A percentile compares a stretch with the other conserved stretches of the same genome.
Evolutionary conservation across 2,113 vertebrate genomes (phyloP).

Genomic region (Hippocampus abdominalis): DNA sequence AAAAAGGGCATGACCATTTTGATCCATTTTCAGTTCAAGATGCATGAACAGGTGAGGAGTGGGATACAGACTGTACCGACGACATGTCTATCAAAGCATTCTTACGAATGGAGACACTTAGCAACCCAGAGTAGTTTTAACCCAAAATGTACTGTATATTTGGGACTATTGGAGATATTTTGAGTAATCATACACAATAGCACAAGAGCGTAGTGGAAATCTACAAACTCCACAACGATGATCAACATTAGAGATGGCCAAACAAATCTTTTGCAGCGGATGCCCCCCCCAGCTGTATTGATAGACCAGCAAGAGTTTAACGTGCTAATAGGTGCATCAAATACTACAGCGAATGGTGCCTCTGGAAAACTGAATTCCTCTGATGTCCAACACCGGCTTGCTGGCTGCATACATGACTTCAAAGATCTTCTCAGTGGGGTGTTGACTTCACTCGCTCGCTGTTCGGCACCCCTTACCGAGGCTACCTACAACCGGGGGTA

Average conservation of each 20-base stretch:
- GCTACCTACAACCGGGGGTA: slow-evolving; percentile 9
- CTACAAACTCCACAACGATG: not conserved
- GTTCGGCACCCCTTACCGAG: slow-evolving; percentile 10
- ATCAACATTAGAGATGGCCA: not conserved
- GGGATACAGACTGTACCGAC: not conserved
- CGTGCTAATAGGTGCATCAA: slow-evolving; percentile 17
- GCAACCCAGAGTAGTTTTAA: too few relatives aligned
- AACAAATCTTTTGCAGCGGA: not conserved
- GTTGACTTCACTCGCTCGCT: slow-evolving; percentile 10
- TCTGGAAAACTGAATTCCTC: not conserved
- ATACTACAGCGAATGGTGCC: slow-evolving; percentile 8
- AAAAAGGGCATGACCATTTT: not conserved
- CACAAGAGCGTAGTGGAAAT: not conserved
- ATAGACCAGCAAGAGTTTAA: slow-evolving; percentile 13
- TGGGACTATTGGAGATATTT: too few relatives aligned
- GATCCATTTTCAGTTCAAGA: not conserved
- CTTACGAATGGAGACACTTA: not conserved
- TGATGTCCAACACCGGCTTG: slow-evolving; percentile 12
- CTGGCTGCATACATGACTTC: slow-evolving; percentile 38
- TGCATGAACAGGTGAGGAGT: not conserved
- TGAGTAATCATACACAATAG: too few relatives aligned
- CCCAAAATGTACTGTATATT: too few relatives aligned
- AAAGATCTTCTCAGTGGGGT: slow-evolving; percentile 38
- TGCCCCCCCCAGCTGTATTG: slow-evolving; percentile 1
- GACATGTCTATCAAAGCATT: not conserved